phyloP scores from a whole-genome alignment of 1,140 invertebrate genomes.

The Drosophila repleta region DNA sequence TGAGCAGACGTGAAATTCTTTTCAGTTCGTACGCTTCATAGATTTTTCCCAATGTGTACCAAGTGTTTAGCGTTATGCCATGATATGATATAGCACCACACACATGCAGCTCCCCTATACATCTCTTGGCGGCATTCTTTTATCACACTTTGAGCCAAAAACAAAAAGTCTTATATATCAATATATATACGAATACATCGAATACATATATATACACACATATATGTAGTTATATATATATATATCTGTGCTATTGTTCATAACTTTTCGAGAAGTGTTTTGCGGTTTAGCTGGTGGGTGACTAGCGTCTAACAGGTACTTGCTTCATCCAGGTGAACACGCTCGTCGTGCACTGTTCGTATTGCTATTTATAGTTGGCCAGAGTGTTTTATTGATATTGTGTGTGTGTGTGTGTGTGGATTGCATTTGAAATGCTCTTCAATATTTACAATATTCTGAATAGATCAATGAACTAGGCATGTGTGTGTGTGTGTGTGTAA shows the following conservation, averaged over 20 bases:
- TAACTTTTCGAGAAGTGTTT: background rate
- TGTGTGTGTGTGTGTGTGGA: too few species aligned
- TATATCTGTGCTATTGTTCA: conserved; percentile 8
- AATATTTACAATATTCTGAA: background rate
- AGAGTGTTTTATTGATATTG: background rate
- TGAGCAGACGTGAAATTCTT: conserved; percentile 37
- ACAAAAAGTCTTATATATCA: background rate
- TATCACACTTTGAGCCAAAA: conserved; percentile 41
- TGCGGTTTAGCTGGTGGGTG: background rate
- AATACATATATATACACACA: too few species aligned
- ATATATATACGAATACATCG: background rate
- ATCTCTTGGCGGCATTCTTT: conserved; percentile 43
- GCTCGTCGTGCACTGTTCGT: background rate
- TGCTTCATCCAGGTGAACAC: conserved; percentile 3
- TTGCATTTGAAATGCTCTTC: background rate
- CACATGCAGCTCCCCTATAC: background rate
- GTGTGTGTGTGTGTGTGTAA: too few species aligned
- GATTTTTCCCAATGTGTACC: conserved; percentile 33
- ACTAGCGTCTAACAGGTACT: background rate
- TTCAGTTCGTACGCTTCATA: conserved; percentile 21
- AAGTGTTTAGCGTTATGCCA: conserved; percentile 30
- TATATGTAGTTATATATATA: background rate
- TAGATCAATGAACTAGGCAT: conserved; percentile 1
- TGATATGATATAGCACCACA: conserved; percentile 25
- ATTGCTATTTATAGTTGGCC: conserved; percentile 4